phyloP scores from a whole-genome alignment of 2,888 invertebrate genomes.

The Athalia rosae region DNA sequence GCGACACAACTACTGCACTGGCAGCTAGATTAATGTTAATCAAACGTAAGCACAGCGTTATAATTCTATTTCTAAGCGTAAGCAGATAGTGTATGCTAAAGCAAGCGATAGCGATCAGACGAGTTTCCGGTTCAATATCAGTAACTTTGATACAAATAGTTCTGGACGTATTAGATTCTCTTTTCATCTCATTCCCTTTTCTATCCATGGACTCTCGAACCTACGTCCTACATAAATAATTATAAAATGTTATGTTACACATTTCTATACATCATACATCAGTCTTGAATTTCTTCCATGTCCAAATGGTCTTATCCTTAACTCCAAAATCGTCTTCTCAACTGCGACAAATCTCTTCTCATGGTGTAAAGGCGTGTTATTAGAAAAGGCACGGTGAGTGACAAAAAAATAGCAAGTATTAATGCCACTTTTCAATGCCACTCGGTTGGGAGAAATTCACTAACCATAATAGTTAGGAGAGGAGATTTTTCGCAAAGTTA shows the following conservation, averaged over 20 bases:
- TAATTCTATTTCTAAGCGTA: conserved; percentile 47
- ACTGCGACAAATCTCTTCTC: conserved; percentile 62
- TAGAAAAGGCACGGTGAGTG: conserved; percentile 1
- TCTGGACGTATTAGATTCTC: conserved; percentile 23
- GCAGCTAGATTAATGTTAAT: conserved; percentile 70
- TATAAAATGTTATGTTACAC: conserved; percentile 34
- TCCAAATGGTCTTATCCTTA: conserved; percentile 37
- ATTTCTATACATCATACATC: conserved; percentile 47
- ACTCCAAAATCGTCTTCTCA: conserved; percentile 24
- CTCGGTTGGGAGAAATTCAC: neutral
- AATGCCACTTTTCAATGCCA: neutral
- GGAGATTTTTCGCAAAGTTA: conserved; percentile 28
- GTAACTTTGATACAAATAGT: conserved; percentile 47
- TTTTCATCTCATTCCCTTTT: conserved; percentile 54
- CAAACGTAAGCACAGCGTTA: conserved; percentile 56
- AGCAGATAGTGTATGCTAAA: conserved; percentile 54
- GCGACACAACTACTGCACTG: conserved; percentile 71
- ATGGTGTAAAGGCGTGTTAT: conserved; percentile 39
- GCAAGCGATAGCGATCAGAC: conserved; percentile 63
- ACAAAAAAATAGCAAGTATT: neutral
- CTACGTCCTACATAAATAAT: conserved; percentile 54
- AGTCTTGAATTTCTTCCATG: conserved; percentile 45
- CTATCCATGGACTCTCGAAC: conserved; percentile 56
- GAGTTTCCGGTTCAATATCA: conserved; percentile 55
- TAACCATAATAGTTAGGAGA: conserved; percentile 10